Evolutionary conservation across 2,888 invertebrate species (phyloP).

Genomic region (Meiosimyza decipiens): DNA sequence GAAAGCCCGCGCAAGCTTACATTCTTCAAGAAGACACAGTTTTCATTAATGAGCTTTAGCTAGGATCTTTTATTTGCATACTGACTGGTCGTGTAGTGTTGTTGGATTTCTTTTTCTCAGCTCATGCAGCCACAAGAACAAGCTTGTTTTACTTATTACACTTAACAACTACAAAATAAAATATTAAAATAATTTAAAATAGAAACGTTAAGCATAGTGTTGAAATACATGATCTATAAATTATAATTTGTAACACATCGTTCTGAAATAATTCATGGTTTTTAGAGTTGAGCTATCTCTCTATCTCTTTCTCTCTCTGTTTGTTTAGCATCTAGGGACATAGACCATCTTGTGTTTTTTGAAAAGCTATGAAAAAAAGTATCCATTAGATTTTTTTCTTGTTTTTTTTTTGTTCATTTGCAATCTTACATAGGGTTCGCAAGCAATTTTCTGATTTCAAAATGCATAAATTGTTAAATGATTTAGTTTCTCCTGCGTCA

Average conservation of each 20-base stretch:
- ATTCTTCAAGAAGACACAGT: no score
- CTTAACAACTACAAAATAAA: slow-evolving; percentile 16
- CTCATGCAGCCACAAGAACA: slow-evolving; percentile 29
- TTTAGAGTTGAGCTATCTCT: not conserved
- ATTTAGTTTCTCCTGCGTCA: slow-evolving; percentile 64
- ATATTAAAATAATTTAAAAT: slow-evolving; percentile 32
- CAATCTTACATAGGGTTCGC: slow-evolving; percentile 55
- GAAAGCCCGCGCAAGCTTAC: no score
- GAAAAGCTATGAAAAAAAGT: slow-evolving; percentile 56
- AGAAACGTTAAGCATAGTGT: slow-evolving; percentile 13
- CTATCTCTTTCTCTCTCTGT: slow-evolving; percentile 7
- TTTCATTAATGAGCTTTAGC: no score
- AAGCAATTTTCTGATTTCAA: slow-evolving; percentile 66
- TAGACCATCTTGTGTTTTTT: slow-evolving; percentile 64
- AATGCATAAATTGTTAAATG: slow-evolving; percentile 64
- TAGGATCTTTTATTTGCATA: no score
- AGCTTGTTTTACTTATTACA: not conserved
- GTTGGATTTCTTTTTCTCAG: no score
- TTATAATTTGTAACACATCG: no score
- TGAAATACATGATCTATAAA: not conserved
- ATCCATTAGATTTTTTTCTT: not conserved
- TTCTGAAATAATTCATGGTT: no score
- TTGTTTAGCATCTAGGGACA: slow-evolving; percentile 62
- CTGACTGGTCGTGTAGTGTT: no score
- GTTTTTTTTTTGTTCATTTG: not conserved